Percentiles rank a stretch among this genome's conserved stretches.
Evolutionary conservation across 2,888 invertebrate genomes (phyloP).

Genomic region (Thumatha senex): DNA sequence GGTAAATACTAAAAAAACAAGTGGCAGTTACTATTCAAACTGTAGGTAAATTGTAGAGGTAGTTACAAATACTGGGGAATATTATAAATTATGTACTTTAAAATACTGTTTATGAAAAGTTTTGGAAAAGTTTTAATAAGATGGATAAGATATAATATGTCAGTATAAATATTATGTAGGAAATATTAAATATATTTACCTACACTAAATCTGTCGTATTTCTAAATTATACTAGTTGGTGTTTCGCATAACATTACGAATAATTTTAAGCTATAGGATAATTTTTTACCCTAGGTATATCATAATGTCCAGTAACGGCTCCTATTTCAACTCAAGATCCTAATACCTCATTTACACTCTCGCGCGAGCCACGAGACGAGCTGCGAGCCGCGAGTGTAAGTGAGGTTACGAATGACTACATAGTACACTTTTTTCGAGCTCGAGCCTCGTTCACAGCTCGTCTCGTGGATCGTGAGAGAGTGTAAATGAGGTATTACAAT

Average conservation of each 20-base stretch:
- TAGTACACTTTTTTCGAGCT: too few relatives aligned
- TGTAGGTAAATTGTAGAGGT: constrained; percentile 48
- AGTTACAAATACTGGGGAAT: constrained; percentile 53
- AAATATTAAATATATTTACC: constrained; percentile 36
- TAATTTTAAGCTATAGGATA: constrained; percentile 53
- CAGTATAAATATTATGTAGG: constrained; percentile 47
- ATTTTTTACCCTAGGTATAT: constrained; percentile 31
- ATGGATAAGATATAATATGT: constrained; percentile 41
- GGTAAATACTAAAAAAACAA: constrained; percentile 6
- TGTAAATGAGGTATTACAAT: too few relatives aligned
- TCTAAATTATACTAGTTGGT: constrained; percentile 68
- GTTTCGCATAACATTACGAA: constrained; percentile 66
- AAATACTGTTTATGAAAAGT: constrained; percentile 49
- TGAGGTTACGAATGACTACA: too few relatives aligned
- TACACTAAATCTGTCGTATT: constrained; percentile 44
- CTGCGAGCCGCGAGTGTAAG: too few relatives aligned
- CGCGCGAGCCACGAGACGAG: too few relatives aligned
- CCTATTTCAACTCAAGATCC: too few relatives aligned
- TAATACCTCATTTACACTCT: too few relatives aligned
- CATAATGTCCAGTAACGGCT: too few relatives aligned
- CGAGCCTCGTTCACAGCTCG: too few relatives aligned
- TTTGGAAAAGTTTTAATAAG: constrained; percentile 47
- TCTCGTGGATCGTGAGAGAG: too few relatives aligned
- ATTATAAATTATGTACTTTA: constrained; percentile 44
- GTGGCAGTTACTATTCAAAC: constrained; percentile 40